Evolutionary conservation across 2,888 invertebrate species (phyloP), one percentile per base, ranked within the genome.

Genomic region (Andrena bicolor): DNA sequence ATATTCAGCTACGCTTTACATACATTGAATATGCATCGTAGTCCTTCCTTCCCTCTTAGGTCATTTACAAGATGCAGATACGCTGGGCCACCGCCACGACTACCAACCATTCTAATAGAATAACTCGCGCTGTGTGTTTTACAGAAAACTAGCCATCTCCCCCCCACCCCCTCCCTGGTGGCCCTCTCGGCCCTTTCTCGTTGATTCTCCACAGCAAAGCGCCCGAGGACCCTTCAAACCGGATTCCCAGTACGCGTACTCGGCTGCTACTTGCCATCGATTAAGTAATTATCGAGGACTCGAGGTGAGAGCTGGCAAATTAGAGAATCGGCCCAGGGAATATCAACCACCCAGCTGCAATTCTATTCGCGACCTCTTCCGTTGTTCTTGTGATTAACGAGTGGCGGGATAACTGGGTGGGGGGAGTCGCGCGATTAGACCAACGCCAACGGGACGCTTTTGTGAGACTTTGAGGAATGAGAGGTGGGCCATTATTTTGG

Each of bases 21-120:
- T 93, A 92, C 90, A 92, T 90, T 93, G 93, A 93, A 93, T 93
- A 93, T 93, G 93, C 92, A 93, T 91, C 92, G 90, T 85, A 90
- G 91, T 90, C 92, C 91, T 92, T 92, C 92, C 91, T 92, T 92
- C 91, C 91, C 93, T 93, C 93, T 93, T 92, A 93, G 92, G 92
- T 93, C 92, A 93, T 93, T 93, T 93, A 93, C 92, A 92, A 93
- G 93, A 93, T 93, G 92, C 92, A 92, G 93, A 92, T 93, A 92
- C 90, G 91, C 88, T 86, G 85, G 83, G 87, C 85, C 86, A 88
- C 88, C 84, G 83, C 82, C 83, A 68, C 85, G 83, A 85, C 77
- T 84, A 76, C 85, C 83, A 85, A 88, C 89, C 87, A 90, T 90
- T 90, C 88, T 89, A 91, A 92, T 91, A 90, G 92, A 91, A 92